Evolutionary conservation across 2,113 vertebrate genomes (phyloP).

Genomic region (Ursus arctos): DNA sequence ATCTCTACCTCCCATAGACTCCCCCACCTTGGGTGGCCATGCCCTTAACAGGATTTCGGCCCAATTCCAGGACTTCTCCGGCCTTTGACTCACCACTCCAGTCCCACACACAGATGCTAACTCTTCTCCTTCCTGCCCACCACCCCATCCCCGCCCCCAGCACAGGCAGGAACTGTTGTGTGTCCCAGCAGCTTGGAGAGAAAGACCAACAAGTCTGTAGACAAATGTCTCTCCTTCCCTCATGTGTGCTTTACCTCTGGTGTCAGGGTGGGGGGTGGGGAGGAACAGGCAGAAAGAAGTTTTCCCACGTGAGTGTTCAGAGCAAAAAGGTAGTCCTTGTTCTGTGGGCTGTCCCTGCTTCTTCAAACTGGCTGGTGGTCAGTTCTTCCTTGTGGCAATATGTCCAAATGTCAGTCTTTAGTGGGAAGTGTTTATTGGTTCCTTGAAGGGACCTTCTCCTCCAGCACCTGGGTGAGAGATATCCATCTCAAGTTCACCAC

Average conservation of each 20-base stretch:
- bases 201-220: not conserved
- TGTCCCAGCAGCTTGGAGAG: not conserved
- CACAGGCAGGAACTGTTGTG: rapidly evolving
- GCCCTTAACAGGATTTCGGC: not conserved
- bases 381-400: not conserved
- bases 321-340: not conserved
- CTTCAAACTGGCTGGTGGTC: not conserved
- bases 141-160: not conserved
- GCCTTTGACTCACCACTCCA: not conserved
- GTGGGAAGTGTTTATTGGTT: not conserved
- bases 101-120: rapidly evolving
- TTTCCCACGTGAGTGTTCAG: not conserved
- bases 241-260: not conserved
- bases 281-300: no score
- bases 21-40: not conserved
- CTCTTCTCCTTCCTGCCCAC: not conserved
- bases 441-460: not conserved
- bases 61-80: not conserved
- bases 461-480: not conserved
- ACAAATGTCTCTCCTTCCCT: not conserved
- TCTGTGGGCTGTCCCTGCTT: not conserved
- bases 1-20: not conserved
- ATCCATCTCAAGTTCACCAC: not conserved
- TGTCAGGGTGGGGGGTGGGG: not conserved
- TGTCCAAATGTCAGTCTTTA: not conserved